Conservation (phyloP, 2,888 invertebrate genomes). For the Cephalotes varians region DNA sequence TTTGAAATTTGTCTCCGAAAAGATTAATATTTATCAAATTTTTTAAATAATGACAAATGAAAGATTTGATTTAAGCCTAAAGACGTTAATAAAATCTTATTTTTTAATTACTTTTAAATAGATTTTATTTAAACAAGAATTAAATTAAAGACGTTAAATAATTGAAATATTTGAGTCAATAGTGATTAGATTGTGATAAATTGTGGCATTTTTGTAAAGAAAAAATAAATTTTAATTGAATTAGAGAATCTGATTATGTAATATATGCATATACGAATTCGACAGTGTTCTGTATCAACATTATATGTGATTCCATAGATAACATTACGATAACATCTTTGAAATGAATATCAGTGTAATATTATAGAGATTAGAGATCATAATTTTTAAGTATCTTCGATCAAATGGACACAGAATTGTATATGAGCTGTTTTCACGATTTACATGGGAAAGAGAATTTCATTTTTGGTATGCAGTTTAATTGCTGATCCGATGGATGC, state of each 20-base stretch:
- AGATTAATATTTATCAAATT: background rate
- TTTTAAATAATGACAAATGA: background rate
- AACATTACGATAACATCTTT: background rate
- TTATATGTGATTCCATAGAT: background rate
- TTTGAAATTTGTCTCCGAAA: background rate
- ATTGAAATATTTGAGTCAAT: background rate
- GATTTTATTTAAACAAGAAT: background rate
- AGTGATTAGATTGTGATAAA: background rate
- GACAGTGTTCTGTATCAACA: background rate
- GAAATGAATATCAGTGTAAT: too few relatives aligned
- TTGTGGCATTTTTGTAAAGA: background rate
- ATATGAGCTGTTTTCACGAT: background rate
- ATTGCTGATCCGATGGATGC: conserved; percentile 45
- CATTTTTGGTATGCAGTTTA: conserved; percentile 35
- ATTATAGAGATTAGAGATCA: background rate
- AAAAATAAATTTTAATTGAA: background rate
- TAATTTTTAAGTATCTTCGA: background rate
- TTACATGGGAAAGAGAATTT: conserved; percentile 35
- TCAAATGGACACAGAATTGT: background rate
- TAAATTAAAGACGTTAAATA: background rate
- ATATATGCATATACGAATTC: background rate
- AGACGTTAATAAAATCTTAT: background rate
- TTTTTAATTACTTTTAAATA: background rate
- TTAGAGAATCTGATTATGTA: background rate
- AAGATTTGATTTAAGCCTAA: background rate